Percentiles rank a stretch among this genome's conserved stretches.
phyloP scores from a whole-genome alignment of 2,888 invertebrate species.

The Tachina lurida region DNA sequence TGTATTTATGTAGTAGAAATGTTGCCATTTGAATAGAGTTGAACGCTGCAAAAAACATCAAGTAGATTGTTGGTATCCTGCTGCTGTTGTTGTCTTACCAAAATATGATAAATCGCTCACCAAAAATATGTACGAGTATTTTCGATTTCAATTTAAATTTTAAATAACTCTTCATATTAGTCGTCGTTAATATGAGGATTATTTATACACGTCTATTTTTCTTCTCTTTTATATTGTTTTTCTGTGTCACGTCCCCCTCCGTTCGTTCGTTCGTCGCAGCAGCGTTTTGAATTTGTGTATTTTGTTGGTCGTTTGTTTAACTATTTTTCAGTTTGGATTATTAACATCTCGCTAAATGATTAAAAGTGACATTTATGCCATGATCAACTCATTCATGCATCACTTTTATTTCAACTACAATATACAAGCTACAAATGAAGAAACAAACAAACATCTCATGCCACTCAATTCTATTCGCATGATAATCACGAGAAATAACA shows the following conservation, averaged over 20 bases:
- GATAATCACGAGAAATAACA: conserved; percentile 9
- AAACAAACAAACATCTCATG: conserved; percentile 22
- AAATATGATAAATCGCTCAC: conserved; percentile 70
- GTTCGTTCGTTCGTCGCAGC: not conserved
- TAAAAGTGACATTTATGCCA: conserved; percentile 82
- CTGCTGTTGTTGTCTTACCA: conserved; percentile 69
- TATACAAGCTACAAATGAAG: conserved; percentile 1
- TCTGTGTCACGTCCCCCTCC: conserved; percentile 6
- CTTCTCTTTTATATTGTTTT: conserved; percentile 24
- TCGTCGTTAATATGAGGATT: conserved; percentile 47
- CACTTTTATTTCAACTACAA: conserved; percentile 70
- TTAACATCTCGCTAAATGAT: conserved; percentile 78
- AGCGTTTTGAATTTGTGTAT: conserved; percentile 32
- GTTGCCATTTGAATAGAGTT: conserved; percentile 32
- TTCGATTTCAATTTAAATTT: conserved; percentile 67
- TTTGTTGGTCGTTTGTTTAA: conserved; percentile 76
- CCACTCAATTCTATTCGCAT: conserved; percentile 55
- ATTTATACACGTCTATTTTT: conserved; percentile 22
- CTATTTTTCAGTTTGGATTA: conserved; percentile 73
- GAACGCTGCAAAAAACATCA: conserved; percentile 16
- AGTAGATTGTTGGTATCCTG: conserved; percentile 51
- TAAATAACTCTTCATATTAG: conserved; percentile 54
- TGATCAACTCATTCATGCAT: conserved; percentile 77
- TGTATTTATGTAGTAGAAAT: conserved; percentile 11
- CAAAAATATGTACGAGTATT: conserved; percentile 40